Evolutionary conservation across 2,888 invertebrate species (phyloP).

Genomic region (Chrysolina americana): DNA sequence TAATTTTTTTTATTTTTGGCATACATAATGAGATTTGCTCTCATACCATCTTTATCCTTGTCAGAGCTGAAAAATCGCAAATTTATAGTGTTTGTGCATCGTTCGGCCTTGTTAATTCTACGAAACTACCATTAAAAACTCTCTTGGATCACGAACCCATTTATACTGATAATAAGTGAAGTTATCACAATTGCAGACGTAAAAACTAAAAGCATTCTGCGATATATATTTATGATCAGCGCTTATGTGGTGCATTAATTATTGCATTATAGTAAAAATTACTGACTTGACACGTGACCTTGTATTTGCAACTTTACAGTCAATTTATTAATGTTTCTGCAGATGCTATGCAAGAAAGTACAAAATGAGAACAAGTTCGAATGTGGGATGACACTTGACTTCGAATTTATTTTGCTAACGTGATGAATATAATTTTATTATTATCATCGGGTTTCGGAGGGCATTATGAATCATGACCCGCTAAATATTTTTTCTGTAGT

Average conservation of each 20-base stretch:
- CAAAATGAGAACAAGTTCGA: no score
- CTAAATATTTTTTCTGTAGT: no score
- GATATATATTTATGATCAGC: slow-evolving; percentile 9
- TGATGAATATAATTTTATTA: no score
- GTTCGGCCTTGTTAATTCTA: background rate
- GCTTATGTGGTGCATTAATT: slow-evolving; percentile 3
- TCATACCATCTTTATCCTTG: background rate
- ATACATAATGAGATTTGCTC: background rate
- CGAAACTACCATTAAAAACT: slow-evolving; percentile 7
- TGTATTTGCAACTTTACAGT: background rate
- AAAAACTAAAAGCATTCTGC: slow-evolving; percentile 15
- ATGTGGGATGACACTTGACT: no score
- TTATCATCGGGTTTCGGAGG: no score
- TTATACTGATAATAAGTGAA: slow-evolving; percentile 8
- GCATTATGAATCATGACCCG: no score
- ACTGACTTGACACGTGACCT: slow-evolving; percentile 33
- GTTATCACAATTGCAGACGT: slow-evolving; percentile 18
- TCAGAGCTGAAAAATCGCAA: background rate
- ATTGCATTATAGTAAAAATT: slow-evolving; percentile 28
- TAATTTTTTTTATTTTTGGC: no score
- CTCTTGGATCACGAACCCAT: background rate
- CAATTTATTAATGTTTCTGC: background rate
- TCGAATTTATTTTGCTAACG: no score
- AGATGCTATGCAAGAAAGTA: no score
- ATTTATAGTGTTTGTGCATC: background rate